phyloP scores from a whole-genome alignment of 2,113 vertebrate genomes.

The Leiothrix lutea region DNA sequence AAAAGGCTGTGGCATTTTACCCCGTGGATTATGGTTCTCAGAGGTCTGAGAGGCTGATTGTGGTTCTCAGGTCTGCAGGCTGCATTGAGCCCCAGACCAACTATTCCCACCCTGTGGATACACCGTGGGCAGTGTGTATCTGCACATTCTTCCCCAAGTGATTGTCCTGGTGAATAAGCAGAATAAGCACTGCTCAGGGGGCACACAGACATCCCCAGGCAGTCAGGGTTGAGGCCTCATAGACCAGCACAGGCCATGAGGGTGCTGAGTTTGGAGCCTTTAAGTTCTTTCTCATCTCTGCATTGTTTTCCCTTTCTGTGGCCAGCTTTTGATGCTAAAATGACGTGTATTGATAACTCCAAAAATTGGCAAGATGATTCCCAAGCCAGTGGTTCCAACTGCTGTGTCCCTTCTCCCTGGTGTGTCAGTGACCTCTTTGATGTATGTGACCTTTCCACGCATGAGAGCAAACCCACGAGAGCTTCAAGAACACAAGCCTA shows the following conservation, averaged over 20 bases:
- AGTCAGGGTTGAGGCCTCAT: not conserved
- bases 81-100: not conserved
- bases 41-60: not conserved
- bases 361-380: not conserved
- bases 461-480: not conserved
- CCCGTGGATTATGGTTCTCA: accelerated
- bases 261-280: not conserved
- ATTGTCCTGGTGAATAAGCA: not conserved
- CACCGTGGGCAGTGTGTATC: not conserved
- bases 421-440: not conserved
- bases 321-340: not conserved
- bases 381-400: not conserved
- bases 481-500: not conserved
- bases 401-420: not conserved
- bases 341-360: not conserved
- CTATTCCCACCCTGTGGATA: not conserved
- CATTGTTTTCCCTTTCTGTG: not conserved
- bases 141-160: not conserved
- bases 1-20: not conserved
- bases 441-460: not conserved
- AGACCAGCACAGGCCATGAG: not conserved
- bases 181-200: not conserved
- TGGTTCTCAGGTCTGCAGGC: not conserved
- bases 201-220: not conserved
- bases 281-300: not conserved